Conservation (phyloP, 2,113 vertebrate species). For the Carettochelys insculpta region DNA sequence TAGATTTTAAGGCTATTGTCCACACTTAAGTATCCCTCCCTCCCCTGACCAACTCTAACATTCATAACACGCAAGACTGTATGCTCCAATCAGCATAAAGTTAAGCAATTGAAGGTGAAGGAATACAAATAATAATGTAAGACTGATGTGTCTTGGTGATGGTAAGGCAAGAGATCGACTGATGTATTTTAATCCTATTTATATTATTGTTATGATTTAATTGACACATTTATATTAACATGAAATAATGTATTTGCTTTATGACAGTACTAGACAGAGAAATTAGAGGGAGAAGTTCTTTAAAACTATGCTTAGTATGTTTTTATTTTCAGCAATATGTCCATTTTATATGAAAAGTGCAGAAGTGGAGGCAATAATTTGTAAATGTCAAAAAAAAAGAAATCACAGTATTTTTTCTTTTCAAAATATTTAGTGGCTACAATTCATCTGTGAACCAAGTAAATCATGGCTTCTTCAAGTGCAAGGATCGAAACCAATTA, state of each 20-base stretch:
- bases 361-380: conserved; percentile 54
- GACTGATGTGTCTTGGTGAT: conserved; percentile 1
- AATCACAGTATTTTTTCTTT: conserved; percentile 80
- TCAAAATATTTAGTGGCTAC: conserved; percentile 92
- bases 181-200: conserved; percentile 6
- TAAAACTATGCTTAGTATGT: conserved; percentile 21
- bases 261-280: not conserved
- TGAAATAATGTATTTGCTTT: conserved; percentile 38
- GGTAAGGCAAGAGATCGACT: not conserved
- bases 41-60: not conserved
- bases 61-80: not conserved
- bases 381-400: conserved; percentile 68
- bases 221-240: conserved; percentile 19
- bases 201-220: conserved; percentile 39
- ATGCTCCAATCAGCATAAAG: not conserved
- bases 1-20: not conserved
- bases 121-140: not conserved
- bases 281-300: conserved; percentile 3
- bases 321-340: conserved; percentile 8
- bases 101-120: not conserved
- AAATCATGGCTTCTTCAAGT: conserved; percentile 86
- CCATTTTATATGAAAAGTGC: conserved; percentile 31
- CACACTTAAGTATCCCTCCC: not conserved
- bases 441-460: conserved; percentile 85
- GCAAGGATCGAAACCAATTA: conserved; percentile 98